A percentile compares a stretch with the other conserved stretches of the same genome.
phyloP scores from a whole-genome alignment of 2,113 vertebrate genomes.

The Casuarius casuarius region DNA sequence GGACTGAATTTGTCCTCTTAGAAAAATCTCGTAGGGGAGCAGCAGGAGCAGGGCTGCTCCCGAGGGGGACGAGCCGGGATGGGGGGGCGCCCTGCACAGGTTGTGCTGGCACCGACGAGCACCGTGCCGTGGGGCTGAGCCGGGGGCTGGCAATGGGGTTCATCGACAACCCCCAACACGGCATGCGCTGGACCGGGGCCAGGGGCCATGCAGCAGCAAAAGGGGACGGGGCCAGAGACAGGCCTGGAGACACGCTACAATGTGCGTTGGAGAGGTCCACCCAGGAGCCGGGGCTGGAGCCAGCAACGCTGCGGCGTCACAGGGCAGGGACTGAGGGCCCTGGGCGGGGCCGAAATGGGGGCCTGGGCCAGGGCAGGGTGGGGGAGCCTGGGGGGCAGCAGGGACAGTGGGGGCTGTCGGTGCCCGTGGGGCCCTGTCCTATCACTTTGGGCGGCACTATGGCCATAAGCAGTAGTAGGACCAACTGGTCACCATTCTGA shows the following conservation, averaged over 20 bases:
- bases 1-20: background rate
- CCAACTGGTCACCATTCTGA: background rate
- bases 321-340: background rate
- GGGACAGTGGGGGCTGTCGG: background rate
- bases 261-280: background rate
- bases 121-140: background rate
- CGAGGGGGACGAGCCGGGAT: too few relatives aligned
- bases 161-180: background rate
- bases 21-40: too few relatives aligned
- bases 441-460: background rate
- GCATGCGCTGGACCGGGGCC: background rate
- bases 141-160: background rate
- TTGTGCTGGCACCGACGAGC: background rate
- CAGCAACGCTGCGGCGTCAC: accelerated
- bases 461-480: background rate
- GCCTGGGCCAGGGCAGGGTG: background rate
- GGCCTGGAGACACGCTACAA: background rate
- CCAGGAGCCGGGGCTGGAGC: background rate
- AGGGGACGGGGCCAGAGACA: background rate
- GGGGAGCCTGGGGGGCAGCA: background rate
- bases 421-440: background rate
- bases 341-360: background rate
- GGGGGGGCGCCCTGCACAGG: background rate
- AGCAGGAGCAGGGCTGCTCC: too few relatives aligned
- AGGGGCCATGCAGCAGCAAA: background rate